These are phyloP conservation scores for Diarsia dahlii DNA, from an alignment of 2,888 invertebrate genomes.

Conservation along the genomic window DNA sequence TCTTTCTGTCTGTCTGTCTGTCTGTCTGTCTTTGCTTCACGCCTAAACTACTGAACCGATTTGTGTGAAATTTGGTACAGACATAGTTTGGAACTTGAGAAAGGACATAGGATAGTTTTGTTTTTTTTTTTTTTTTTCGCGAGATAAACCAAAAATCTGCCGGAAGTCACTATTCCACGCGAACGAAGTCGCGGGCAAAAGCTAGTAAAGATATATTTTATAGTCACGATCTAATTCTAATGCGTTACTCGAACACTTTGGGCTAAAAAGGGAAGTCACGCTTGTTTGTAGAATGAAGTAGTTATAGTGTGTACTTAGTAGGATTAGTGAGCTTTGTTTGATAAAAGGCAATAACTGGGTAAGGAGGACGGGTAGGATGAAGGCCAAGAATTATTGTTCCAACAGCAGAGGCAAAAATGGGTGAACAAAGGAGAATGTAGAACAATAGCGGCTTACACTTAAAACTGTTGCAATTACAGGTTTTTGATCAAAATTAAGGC, in stretches of 20 bases:
- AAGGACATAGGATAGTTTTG: no score
- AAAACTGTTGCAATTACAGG: neutral
- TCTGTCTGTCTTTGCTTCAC: no score
- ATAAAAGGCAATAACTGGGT: neutral
- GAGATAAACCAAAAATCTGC: no score
- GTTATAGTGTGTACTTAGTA: neutral
- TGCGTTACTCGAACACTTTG: slow-evolving; percentile 10
- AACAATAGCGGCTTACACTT: neutral
- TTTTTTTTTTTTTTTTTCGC: no score
- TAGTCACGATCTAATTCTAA: slow-evolving; percentile 34
- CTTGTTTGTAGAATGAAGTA: slow-evolving; percentile 15
- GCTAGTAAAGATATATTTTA: slow-evolving; percentile 27
- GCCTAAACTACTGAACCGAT: no score
- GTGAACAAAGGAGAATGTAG: neutral
- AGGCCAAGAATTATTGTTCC: neutral
- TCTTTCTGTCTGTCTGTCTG: no score
- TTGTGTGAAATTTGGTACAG: no score
- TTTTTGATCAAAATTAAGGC: neutral
- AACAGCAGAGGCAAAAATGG: neutral
- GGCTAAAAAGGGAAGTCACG: slow-evolving; percentile 33
- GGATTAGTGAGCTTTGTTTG: neutral
- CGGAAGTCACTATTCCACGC: no score
- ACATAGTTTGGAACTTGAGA: no score
- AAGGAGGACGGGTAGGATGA: no score
- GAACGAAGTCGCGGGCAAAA: no score